phyloP scores from a whole-genome alignment of 2,888 invertebrate species.

The Epinotia bilunana region DNA sequence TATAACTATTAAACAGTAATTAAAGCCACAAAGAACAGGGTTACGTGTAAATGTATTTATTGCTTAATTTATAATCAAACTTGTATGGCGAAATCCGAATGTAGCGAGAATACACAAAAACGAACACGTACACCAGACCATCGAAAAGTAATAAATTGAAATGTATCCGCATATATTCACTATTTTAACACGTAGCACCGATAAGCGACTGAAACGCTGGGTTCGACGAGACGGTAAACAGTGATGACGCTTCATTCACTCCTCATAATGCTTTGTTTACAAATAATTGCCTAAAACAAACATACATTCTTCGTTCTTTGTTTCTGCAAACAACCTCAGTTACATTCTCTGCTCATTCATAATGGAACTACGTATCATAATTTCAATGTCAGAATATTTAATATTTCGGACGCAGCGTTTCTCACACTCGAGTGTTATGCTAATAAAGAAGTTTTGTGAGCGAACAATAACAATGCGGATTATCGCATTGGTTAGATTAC shows the following conservation, averaged over 20 bases:
- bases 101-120: slow-evolving; percentile 45
- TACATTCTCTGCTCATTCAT: slow-evolving; percentile 41
- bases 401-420: slow-evolving; percentile 34
- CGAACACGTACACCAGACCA: slow-evolving; percentile 17
- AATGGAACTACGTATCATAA: slow-evolving; percentile 30
- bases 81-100: slow-evolving; percentile 34
- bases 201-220: slow-evolving; percentile 51
- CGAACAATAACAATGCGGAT: slow-evolving; percentile 33
- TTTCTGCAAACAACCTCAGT: slow-evolving; percentile 36
- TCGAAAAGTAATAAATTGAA: slow-evolving; percentile 24
- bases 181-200: slow-evolving; percentile 49
- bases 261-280: slow-evolving; percentile 67
- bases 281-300: slow-evolving; percentile 57
- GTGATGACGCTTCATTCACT: slow-evolving; percentile 35
- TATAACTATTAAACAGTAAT: slow-evolving; percentile 8
- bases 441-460: slow-evolving; percentile 33
- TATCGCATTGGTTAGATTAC: slow-evolving; percentile 33
- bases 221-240: slow-evolving; percentile 30
- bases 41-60: slow-evolving; percentile 10
- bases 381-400: slow-evolving; percentile 40
- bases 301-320: slow-evolving; percentile 41
- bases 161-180: slow-evolving; percentile 34
- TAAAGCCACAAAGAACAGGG: not conserved
- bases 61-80: slow-evolving; percentile 17
- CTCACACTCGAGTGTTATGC: slow-evolving; percentile 33